phyloP scores from a whole-genome alignment of 2,888 invertebrate genomes.

The Lepetodrilus schrolli region DNA sequence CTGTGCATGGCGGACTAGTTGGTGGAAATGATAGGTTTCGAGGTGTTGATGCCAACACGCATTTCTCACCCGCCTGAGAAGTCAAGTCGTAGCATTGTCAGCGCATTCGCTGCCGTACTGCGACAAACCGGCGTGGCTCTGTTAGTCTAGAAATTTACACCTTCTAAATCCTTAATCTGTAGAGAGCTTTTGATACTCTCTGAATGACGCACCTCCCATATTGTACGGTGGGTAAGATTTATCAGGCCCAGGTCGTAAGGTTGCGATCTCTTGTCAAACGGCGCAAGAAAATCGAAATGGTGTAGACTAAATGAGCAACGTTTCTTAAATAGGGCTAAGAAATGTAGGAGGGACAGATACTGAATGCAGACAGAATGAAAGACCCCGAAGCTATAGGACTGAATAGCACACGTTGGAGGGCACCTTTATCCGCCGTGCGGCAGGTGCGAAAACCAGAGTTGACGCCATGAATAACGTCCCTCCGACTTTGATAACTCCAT shows the following conservation, averaged over 20 bases:
- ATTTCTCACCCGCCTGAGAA: not conserved
- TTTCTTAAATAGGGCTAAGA: slow-evolving; percentile 7
- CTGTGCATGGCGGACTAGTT: not conserved
- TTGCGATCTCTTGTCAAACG: slow-evolving; percentile 1
- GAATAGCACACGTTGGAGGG: not conserved
- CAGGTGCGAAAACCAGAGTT: not conserved
- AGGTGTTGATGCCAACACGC: not conserved
- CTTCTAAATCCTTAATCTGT: slow-evolving; percentile 31
- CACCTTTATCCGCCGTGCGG: not conserved
- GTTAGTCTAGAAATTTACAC: slow-evolving; percentile 24
- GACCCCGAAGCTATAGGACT: not conserved
- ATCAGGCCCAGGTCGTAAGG: slow-evolving; percentile 23
- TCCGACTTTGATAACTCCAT: not conserved
- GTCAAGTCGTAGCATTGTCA: not conserved
- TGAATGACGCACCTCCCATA: slow-evolving; percentile 16
- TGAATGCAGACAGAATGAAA: not conserved
- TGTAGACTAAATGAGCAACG: not conserved
- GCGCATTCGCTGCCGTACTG: not conserved
- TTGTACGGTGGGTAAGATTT: slow-evolving; percentile 25
- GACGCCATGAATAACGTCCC: not conserved
- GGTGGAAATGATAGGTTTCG: slow-evolving; percentile 6
- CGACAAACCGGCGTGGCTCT: not conserved
- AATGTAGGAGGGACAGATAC: not conserved
- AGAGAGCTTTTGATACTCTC: not conserved
- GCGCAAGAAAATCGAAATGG: not conserved